Percentiles rank a stretch among this genome's conserved stretches.
Conservation (phyloP, 2,113 vertebrate species). For the Tupaia tana region DNA sequence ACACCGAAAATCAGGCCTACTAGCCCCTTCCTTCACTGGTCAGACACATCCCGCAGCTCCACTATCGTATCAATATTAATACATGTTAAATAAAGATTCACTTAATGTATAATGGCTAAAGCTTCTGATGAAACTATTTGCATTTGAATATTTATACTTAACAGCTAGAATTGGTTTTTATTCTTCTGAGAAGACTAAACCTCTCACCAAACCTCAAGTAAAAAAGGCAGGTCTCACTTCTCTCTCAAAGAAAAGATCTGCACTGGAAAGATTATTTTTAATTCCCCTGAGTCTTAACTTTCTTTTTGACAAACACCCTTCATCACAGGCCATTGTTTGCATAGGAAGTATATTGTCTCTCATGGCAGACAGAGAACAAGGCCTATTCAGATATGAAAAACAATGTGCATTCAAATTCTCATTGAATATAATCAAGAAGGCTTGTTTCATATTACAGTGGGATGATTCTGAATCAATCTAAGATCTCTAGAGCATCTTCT, state of each 20-base stretch:
- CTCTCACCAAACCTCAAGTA: slow-evolving; percentile 30
- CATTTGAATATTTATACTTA: slow-evolving; percentile 1
- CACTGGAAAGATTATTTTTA: slow-evolving; percentile 67
- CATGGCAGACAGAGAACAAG: slow-evolving; percentile 65
- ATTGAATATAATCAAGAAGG: slow-evolving; percentile 77
- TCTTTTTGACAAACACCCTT: slow-evolving; percentile 72
- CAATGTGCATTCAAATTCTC: slow-evolving; percentile 76
- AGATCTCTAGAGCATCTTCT: slow-evolving; percentile 41
- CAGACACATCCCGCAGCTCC: neutral
- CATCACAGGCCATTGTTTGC: slow-evolving; percentile 78
- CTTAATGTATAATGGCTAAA: slow-evolving; percentile 13
- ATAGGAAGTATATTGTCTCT: slow-evolving; percentile 72
- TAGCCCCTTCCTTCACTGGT: neutral
- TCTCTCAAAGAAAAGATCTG: slow-evolving; percentile 54
- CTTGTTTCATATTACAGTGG: slow-evolving; percentile 70
- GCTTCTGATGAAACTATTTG: neutral
- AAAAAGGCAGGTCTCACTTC: slow-evolving; percentile 39
- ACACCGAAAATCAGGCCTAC: neutral
- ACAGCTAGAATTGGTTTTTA: slow-evolving; percentile 21
- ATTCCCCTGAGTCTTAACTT: slow-evolving; percentile 76
- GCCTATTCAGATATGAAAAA: slow-evolving; percentile 71
- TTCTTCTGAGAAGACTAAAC: neutral
- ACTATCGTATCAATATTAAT: neutral
- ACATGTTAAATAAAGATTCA: neutral
- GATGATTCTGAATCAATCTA: slow-evolving; percentile 59